Base-by-base conservation (phyloP, 2,888 invertebrate species). In the Holacanthella duospinosa region DNA sequence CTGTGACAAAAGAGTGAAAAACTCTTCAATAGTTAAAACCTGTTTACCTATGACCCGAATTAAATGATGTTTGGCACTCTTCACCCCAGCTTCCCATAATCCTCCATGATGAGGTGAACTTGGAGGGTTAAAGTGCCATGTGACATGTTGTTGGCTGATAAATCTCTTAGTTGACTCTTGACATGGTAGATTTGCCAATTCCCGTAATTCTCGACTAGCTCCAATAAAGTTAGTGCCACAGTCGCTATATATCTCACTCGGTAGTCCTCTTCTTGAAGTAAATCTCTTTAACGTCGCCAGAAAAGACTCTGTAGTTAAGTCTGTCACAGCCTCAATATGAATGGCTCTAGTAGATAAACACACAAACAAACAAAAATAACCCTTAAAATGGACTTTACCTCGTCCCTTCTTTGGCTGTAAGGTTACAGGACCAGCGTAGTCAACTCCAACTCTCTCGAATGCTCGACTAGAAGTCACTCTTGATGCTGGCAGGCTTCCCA, bases 311-410 rank as follows among this genome's bases (percentile, higher is more conserved):
- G 61, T 61, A 2, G 61, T 61, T 19, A 66, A 29, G 55, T 61
- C 59, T n/a, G 44, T 58, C 0, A 61, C 59, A 4, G 58, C 16
- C 24, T 64, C 55, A 2, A 66, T 44, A n/a, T 77, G 75, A 1
- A 75, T 57, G 9, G 75, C 74, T 62, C 69, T 71, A 1, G 74
- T 74, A 1, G 64, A 44, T 29, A 75, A 62, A 60, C 75, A 74
- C 24, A 74, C 65, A 58, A 74, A 75, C 36, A 75, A 9, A 57
- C 70, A 69, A 21, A 75, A 55, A 67, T 74, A 75, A 3, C 57
- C 59, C 61, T 74, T 74, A 1, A 64, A 65, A 21, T 59, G 29
- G 27, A 64, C 62, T 2, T 61, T 28, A 12, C 65, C 66, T 64
- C 74, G 44, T 4, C 65, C 59, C 6, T 55, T 55, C 26, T 64